Evolutionary conservation across 2,113 vertebrate genomes (phyloP).

Genomic region (Pagrus major): DNA sequence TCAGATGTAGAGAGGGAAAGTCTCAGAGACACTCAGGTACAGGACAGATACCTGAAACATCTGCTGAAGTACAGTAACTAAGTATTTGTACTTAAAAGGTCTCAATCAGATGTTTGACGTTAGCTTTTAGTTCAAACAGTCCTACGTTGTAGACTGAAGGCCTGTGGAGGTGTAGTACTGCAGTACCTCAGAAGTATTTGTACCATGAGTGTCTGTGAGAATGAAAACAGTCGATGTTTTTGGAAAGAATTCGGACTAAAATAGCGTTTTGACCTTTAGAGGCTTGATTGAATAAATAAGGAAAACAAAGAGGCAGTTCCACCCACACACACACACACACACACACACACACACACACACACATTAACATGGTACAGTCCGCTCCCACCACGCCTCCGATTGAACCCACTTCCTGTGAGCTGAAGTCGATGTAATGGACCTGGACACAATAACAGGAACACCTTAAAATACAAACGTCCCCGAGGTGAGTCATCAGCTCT

Average conservation of each 20-base stretch:
- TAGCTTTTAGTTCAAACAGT: too few species aligned
- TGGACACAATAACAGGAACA: conserved; percentile 61
- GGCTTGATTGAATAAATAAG: conserved; percentile 49
- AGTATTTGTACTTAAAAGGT: too few species aligned
- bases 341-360: conserved; percentile 16
- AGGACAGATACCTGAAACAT: too few species aligned
- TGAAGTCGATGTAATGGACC: background rate
- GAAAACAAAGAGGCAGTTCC: conserved; percentile 38
- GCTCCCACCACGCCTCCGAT: conserved; percentile 57
- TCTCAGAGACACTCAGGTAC: too few species aligned
- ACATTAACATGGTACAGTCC: conserved; percentile 13
- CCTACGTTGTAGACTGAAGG: too few species aligned
- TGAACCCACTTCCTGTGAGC: conserved; percentile 55
- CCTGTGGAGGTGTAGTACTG: background rate
- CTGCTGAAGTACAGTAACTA: too few species aligned
- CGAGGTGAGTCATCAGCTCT: conserved; percentile 21
- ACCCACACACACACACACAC: conserved; percentile 28
- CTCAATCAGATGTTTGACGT: too few species aligned
- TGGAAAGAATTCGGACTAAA: conserved; percentile 39
- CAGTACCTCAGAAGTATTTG: conserved; percentile 15
- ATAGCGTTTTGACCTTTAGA: conserved; percentile 62
- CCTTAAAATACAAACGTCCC: conserved; percentile 4
- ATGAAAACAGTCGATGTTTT: conserved; percentile 46
- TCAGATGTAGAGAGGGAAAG: too few species aligned
- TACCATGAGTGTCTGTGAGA: background rate